Evolutionary conservation across 2,888 invertebrate species (phyloP).

Genomic region (Epinotia brunnichana): DNA sequence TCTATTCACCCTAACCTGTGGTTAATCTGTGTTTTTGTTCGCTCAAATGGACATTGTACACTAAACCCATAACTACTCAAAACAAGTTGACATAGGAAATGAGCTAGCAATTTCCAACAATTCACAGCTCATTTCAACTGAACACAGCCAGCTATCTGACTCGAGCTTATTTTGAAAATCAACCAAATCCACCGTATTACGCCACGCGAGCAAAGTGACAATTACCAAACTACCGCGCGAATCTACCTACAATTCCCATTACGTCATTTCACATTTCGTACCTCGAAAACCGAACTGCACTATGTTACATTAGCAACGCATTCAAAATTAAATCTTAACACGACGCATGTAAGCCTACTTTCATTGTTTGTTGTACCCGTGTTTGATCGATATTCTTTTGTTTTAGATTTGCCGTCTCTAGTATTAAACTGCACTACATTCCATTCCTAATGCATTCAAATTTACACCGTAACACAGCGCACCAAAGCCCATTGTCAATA

Average conservation of each 20-base stretch:
- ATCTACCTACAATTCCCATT: slow-evolving; percentile 19
- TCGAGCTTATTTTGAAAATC: slow-evolving; percentile 26
- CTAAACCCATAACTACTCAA: too few species aligned
- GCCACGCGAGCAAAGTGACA: slow-evolving; percentile 23
- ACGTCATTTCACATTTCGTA: slow-evolving; percentile 17
- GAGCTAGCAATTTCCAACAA: background rate
- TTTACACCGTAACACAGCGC: background rate
- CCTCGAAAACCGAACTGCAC: background rate
- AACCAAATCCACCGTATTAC: slow-evolving; percentile 22
- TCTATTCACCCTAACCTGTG: too few species aligned
- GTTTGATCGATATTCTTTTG: slow-evolving; percentile 8
- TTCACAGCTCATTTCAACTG: slow-evolving; percentile 5
- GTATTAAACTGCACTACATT: background rate
- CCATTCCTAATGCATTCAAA: background rate
- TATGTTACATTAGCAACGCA: background rate
- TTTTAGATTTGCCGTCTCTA: background rate
- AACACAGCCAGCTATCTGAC: background rate
- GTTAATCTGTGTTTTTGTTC: too few species aligned
- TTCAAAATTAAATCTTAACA: slow-evolving; percentile 13
- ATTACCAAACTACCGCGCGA: slow-evolving; percentile 24
- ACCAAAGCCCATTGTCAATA: background rate
- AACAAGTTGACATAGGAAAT: slow-evolving; percentile 1
- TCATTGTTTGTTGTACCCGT: background rate
- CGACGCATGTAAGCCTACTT: background rate
- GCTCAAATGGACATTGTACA: too few species aligned